phyloP scores from a whole-genome alignment of 2,797 vertebrate genomes.

The Xenops minutus region DNA sequence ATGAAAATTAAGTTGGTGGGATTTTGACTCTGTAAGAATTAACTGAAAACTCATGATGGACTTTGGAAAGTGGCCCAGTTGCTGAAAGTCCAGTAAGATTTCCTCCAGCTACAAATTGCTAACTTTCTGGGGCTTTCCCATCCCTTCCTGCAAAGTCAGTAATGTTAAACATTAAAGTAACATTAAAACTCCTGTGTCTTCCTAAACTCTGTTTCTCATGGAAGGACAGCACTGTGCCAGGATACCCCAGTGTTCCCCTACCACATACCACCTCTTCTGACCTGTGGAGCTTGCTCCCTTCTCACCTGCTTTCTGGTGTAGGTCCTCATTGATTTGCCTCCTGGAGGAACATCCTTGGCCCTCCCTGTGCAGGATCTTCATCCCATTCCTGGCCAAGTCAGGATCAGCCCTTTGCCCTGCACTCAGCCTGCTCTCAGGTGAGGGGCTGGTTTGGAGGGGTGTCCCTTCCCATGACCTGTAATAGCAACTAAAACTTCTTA shows the following conservation, averaged over 20 bases:
- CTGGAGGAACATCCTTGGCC: not conserved
- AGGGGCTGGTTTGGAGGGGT: not conserved
- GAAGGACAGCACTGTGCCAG: not conserved
- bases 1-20: not conserved
- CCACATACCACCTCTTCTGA: not conserved
- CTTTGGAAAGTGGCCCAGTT: constrained; percentile 43
- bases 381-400: not conserved
- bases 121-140: not conserved
- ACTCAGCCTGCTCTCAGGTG: accelerated
- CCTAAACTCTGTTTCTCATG: not conserved
- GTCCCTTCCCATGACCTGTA: not conserved
- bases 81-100: constrained; percentile 27
- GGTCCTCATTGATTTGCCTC: not conserved
- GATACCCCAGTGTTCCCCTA: not conserved
- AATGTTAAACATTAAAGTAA: not conserved
- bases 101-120: not conserved
- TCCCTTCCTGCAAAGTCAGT: not conserved
- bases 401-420: not conserved
- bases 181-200: not conserved
- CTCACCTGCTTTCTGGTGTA: not conserved
- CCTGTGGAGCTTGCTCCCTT: not conserved
- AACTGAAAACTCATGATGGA: constrained; percentile 15
- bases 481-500: not conserved
- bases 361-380: not conserved
- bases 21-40: constrained; percentile 24